Percentiles rank a stretch among this genome's conserved stretches.
phyloP scores from a whole-genome alignment of 1,140 invertebrate species.

The Acromyrmex echinatior region DNA sequence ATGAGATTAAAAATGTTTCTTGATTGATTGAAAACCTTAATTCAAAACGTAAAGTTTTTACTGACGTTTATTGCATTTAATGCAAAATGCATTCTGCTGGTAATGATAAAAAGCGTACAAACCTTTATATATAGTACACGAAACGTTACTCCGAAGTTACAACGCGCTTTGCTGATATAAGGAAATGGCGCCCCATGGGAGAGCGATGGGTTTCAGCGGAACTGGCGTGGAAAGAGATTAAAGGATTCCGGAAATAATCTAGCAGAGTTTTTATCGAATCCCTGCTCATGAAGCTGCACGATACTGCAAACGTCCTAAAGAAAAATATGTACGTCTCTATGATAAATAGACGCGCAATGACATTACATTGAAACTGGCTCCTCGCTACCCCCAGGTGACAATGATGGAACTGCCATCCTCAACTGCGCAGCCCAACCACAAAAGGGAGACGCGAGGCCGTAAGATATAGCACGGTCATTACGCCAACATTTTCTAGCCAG shows the following conservation, averaged over 20 bases:
- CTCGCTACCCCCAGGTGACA: constrained; percentile 63
- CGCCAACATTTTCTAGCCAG: constrained; percentile 66
- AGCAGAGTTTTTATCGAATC: constrained; percentile 59
- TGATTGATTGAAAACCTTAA: neutral
- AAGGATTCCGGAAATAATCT: constrained; percentile 62
- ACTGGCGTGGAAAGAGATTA: constrained; percentile 59
- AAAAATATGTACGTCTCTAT: constrained; percentile 69
- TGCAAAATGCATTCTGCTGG: neutral
- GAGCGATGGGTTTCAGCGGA: constrained; percentile 52
- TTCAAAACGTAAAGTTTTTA: neutral
- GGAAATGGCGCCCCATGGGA: constrained; percentile 41
- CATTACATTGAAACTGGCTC: constrained; percentile 65
- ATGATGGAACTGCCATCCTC: constrained; percentile 71
- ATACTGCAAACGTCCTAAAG: constrained; percentile 54
- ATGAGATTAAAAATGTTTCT: neutral
- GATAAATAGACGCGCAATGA: constrained; percentile 71
- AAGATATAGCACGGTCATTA: constrained; percentile 74
- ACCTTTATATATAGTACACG: constrained; percentile 40
- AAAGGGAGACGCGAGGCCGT: constrained; percentile 63
- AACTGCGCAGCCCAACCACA: constrained; percentile 33
- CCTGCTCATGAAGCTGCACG: constrained; percentile 41
- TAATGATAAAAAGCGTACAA: constrained; percentile 54
- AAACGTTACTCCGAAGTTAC: constrained; percentile 53
- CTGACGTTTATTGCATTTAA: neutral
- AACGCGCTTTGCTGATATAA: constrained; percentile 46